Conservation (phyloP, 1,140 invertebrate genomes). For the Amphibalanus amphitrite region DNA sequence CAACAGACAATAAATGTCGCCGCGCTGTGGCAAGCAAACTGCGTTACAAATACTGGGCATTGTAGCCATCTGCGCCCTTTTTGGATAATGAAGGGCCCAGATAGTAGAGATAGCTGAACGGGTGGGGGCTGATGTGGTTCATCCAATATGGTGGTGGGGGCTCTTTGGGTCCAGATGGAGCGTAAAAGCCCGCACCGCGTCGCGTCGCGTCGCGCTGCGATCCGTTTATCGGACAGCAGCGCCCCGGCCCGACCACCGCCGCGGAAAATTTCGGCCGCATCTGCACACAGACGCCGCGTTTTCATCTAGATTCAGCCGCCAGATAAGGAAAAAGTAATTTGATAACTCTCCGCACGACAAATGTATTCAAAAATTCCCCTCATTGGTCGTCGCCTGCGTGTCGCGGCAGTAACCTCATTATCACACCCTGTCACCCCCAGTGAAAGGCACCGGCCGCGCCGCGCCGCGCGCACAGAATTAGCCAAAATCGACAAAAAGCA, state of each 20-base stretch:
- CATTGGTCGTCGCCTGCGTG: neutral
- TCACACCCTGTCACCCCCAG: neutral
- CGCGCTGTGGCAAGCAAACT: too few relatives aligned
- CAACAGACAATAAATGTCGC: too few relatives aligned
- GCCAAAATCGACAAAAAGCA: neutral
- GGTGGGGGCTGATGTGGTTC: too few relatives aligned
- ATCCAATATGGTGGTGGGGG: too few relatives aligned
- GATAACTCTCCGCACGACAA: constrained; percentile 1
- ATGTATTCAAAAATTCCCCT: neutral
- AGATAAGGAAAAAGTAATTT: constrained; percentile 1
- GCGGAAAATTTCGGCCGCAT: neutral
- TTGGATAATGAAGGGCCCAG: too few relatives aligned
- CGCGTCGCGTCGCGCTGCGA: too few relatives aligned
- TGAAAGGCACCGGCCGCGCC: constrained; percentile 1
- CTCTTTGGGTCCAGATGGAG: too few relatives aligned
- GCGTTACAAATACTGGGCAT: too few relatives aligned
- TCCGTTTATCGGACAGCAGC: neutral
- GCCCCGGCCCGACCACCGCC: too few relatives aligned
- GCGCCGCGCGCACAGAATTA: neutral
- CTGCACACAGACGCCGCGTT: neutral
- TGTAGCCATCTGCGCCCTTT: too few relatives aligned
- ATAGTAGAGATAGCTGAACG: too few relatives aligned
- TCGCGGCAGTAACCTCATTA: neutral
- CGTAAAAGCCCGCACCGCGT: too few relatives aligned
- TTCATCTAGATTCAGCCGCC: neutral